Conservation (phyloP, 2,797 vertebrate genomes). For the Girardinus metallicus region DNA sequence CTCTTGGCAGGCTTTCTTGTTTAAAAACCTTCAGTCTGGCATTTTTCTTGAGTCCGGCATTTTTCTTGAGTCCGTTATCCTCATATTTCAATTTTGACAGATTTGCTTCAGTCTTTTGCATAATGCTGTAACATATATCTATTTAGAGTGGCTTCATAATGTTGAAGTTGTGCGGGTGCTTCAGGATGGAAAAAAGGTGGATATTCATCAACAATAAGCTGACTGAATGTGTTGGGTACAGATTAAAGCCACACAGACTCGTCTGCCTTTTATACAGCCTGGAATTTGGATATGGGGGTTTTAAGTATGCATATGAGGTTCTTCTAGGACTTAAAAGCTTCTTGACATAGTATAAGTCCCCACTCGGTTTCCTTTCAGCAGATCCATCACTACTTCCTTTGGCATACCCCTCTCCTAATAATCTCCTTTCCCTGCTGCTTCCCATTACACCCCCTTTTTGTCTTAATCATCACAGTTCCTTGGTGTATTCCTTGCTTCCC, state of each 20-base stretch:
- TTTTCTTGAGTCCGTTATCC: neutral
- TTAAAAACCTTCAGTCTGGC: neutral
- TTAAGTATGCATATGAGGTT: conserved; percentile 34
- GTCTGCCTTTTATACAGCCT: conserved; percentile 19
- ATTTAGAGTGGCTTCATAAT: neutral
- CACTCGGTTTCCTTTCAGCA: conserved; percentile 17
- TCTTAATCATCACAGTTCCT: conserved; percentile 52
- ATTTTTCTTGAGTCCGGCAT: neutral
- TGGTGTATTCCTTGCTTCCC: conserved; percentile 17
- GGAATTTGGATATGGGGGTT: conserved; percentile 27
- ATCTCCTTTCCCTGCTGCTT: conserved; percentile 18
- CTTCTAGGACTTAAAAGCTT: conserved; percentile 26
- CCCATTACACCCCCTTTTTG: conserved; percentile 39
- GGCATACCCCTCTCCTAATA: neutral
- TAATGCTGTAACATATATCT: conserved; percentile 13
- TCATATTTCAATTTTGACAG: conserved; percentile 4
- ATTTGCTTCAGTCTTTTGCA: neutral
- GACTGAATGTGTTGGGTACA: conserved; percentile 25
- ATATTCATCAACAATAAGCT: conserved; percentile 31
- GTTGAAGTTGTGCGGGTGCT: neutral
- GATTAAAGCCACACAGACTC: conserved; percentile 35
- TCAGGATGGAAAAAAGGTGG: conserved; percentile 15
- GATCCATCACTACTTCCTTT: conserved; percentile 38
- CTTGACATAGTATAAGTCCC: conserved; percentile 30
- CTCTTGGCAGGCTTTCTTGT: neutral